Evolutionary conservation across 2,113 vertebrate genomes (phyloP), one percentile per base, ranked within the genome.

Genomic region (Xyrauchen texanus): DNA sequence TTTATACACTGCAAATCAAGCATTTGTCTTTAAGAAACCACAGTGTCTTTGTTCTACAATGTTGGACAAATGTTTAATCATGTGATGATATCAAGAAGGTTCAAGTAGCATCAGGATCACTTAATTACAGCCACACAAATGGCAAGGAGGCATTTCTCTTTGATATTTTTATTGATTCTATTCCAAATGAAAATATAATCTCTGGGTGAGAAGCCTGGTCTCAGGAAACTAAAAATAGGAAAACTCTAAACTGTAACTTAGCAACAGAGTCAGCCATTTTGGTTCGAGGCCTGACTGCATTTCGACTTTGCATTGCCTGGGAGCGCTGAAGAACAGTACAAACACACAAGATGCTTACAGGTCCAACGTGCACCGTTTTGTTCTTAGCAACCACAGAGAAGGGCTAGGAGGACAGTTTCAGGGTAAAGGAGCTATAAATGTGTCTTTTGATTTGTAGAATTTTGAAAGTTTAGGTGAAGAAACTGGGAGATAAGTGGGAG

Each of bases 221-320:
- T 90, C 86, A 68, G 47, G 85, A 86, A 85, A 89, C 91, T 91
- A 92, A 93, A 92, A 93, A 93, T 92, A 91, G 90, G 86, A 75
- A 89, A 91, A 91, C 85, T 86, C 87, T 92, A 81, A 86, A 89
- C 91, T 92, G 92, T 93, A 93, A 91, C 92, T 93, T 93, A 93
- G 92, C 92, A 93, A 93, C 91, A 91, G 88, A 91, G 91, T 86
- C 88, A 84, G 81, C 86, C 85, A 88, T 85, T 92, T 82, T 88
- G 87, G 90, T 92, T 88, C 88, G 89, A 91, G 91, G 92, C 92
- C 92, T 91, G 78, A 73, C 66, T 85, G 72, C 86, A 87, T 89
- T 92, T 75, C 76, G 64, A 76, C 74, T 77, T 76, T 65, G 67
- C 74, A 60, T 75, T 77, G 76, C 69, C 83, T 76, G 81, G 76